phyloP scores from a whole-genome alignment of 2,888 invertebrate species.

The Rambutsinella grinnellia region DNA sequence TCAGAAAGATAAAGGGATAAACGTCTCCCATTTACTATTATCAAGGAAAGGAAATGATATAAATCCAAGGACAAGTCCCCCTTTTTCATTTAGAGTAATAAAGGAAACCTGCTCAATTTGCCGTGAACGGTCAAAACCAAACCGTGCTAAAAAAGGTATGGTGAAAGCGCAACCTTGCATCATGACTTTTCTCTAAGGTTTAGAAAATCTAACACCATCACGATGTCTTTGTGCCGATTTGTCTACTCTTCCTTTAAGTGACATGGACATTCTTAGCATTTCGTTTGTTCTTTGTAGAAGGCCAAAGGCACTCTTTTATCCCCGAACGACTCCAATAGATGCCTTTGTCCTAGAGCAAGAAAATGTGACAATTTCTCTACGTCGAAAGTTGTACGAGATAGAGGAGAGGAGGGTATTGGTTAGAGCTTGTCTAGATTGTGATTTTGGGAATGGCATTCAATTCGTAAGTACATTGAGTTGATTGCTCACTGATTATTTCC shows the following conservation, averaged over 20 bases:
- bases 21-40: no score
- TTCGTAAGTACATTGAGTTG: conserved; percentile 39
- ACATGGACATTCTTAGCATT: conserved; percentile 37
- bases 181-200: conserved; percentile 7
- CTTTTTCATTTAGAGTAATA: conserved; percentile 5
- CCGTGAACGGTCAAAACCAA: not conserved
- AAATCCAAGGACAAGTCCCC: conserved; percentile 23
- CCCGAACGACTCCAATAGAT: not conserved
- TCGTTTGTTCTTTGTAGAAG: no score
- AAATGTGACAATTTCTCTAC: not conserved
- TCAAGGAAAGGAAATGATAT: conserved; percentile 9
- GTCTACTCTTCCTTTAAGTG: conserved; percentile 29
- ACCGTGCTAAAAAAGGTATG: not conserved
- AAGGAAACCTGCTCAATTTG: not conserved
- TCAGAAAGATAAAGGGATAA: no score
- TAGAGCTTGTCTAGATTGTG: conserved; percentile 42
- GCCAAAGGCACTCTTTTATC: no score
- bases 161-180: not conserved
- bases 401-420: not conserved
- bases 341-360: not conserved
- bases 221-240: conserved; percentile 32
- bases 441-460: conserved; percentile 35
- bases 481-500: conserved; percentile 49
- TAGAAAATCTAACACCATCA: conserved; percentile 23
- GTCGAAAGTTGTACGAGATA: not conserved